Base-by-base conservation (phyloP, 92 coral and sea anemone species). In the Nematostella vectensis region DNA sequence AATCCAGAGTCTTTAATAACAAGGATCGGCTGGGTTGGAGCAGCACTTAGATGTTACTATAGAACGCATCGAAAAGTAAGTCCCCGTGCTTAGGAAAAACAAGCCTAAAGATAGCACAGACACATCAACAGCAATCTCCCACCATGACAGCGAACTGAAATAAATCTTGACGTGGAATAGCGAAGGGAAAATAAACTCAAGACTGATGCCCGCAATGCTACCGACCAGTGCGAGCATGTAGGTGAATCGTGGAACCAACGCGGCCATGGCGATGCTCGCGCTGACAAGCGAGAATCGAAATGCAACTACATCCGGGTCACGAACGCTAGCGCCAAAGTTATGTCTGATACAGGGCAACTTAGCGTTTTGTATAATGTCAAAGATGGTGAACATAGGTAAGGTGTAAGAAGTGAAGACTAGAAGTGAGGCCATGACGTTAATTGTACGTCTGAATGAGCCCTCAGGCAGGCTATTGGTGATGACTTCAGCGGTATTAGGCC, bases 341-440 rank as follows among this genome's bases (percentile, higher is more conserved):
- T 53, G 36, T 23, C 75, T 72, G 12, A 80, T 55, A 30, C 61
- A 76, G 9, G 82, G 63, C 2, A 76, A 57, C 27, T 67, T 59
- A 11, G 82, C 76, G 20, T 75, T 69, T 55, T 89, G 83, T 27
- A 80, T 70, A 24, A 89, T 73, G 31, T 89, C 89, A 55, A 89
- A 89, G 20, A 89, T 74, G 3, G 97, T 89, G 65, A 89, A 89
- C 95, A 89, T 77, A 25, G 97, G 97, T 10, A 89, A 71, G 1
- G 97, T 89, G 65, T 84, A 85, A 1, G 97, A 89, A 4, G 97
- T 75, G 22, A 89, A 85, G 15, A 95, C 82, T 2, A 89, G 69
- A 18, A 89, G 65, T 3, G 95, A 86, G 15, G 97, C 97, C 86
- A 82, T 89, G 2, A 89, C 60, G 45, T 81, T 82, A 11, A 89